These are phyloP conservation scores for Herpailurus yagouaroundi DNA, from an alignment of 2,113 vertebrate species.

Conservation along the genomic window DNA sequence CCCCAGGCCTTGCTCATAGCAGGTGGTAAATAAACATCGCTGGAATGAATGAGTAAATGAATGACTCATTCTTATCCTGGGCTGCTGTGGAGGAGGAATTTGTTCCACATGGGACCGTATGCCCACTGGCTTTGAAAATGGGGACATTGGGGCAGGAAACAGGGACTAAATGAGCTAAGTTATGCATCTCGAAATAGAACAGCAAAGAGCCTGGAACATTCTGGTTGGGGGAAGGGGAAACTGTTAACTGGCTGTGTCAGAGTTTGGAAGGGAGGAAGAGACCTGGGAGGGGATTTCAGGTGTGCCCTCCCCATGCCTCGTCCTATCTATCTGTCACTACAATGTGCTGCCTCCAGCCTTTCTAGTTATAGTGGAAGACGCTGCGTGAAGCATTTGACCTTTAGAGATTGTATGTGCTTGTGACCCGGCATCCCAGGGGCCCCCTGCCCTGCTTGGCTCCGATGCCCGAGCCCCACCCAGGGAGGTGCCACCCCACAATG, in stretches of 20 bases:
- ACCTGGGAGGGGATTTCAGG: not conserved
- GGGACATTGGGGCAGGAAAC: not conserved
- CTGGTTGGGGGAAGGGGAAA: constrained; percentile 54
- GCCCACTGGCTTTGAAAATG: not conserved
- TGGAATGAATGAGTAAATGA: not conserved
- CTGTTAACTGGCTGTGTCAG: constrained; percentile 58
- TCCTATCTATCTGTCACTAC: not conserved
- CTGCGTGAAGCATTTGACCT: not conserved
- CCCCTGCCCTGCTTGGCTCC: not conserved
- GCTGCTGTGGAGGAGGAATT: not conserved
- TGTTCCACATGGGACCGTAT: not conserved
- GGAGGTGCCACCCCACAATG: not conserved
- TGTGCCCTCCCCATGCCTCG: no score
- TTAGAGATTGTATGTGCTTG: not conserved
- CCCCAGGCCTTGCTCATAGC: not conserved
- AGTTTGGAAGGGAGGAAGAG: constrained; percentile 55
- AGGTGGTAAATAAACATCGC: not conserved
- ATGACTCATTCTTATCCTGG: not conserved
- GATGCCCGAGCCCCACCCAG: rapidly evolving
- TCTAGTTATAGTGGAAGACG: not conserved
- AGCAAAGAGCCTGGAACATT: constrained; percentile 17
- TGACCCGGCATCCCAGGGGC: rapidly evolving
- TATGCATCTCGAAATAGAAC: not conserved
- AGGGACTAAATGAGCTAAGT: not conserved
- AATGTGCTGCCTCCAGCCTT: not conserved